These are phyloP conservation scores for Meleagris gallopavo DNA, from an alignment of 2,113 vertebrate species.

Conservation along the genomic window DNA sequence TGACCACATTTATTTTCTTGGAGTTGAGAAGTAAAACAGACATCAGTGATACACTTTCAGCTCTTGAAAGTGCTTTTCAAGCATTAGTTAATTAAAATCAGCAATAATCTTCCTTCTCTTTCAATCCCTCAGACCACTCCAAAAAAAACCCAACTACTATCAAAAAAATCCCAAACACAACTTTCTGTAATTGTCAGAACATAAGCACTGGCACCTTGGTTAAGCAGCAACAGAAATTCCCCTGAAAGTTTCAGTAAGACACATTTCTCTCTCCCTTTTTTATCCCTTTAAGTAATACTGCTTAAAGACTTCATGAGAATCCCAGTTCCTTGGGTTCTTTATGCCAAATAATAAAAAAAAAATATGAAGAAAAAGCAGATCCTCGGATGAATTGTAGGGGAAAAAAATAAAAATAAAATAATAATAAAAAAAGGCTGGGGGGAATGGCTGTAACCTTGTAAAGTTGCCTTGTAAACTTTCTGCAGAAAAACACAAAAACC, in stretches of 20 bases:
- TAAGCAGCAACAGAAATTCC: neutral
- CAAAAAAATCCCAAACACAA: too few species aligned
- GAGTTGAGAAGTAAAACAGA: neutral
- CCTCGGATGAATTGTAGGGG: too few species aligned
- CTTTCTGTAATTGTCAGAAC: neutral
- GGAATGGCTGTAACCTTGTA: neutral
- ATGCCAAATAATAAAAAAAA: neutral
- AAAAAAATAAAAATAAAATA: neutral
- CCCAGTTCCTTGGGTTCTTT: neutral
- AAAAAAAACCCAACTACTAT: too few species aligned
- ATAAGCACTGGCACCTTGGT: neutral
- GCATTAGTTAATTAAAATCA: neutral
- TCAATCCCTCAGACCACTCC: too few species aligned
- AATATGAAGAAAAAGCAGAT: neutral
- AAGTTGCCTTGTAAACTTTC: neutral
- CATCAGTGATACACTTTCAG: neutral
- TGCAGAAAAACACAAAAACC: neutral
- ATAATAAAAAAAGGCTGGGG: neutral
- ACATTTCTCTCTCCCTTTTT: neutral
- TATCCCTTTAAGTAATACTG: neutral
- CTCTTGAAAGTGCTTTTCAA: neutral
- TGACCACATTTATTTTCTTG: neutral
- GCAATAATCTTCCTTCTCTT: too few species aligned
- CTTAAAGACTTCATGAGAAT: neutral
- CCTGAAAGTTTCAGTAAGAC: neutral